These are phyloP conservation scores for Tetramorium alpestre DNA, from an alignment of 1,140 invertebrate species.

Conservation along the genomic window DNA sequence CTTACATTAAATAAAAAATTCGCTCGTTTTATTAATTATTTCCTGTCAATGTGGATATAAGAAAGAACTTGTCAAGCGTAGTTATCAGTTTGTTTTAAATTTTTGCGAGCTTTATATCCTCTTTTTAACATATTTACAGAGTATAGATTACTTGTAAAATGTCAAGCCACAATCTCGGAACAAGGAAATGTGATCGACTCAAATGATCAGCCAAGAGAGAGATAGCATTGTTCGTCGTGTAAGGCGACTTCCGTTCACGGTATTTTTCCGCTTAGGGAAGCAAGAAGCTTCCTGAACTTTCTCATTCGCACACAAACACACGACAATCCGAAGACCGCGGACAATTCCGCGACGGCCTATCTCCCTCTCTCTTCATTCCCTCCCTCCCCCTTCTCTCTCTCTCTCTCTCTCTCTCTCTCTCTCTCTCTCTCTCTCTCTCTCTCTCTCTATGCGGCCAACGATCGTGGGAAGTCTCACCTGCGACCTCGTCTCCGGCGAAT, in stretches of 20 bases:
- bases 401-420: background rate
- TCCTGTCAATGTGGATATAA: background rate
- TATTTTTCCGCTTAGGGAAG: slow-evolving; percentile 23
- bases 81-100: background rate
- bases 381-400: background rate
- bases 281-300: slow-evolving; percentile 15
- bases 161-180: background rate
- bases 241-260: background rate
- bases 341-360: slow-evolving; percentile 58
- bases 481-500: slow-evolving; percentile 78
- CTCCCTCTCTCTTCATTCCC: background rate
- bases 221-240: background rate
- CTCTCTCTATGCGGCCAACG: slow-evolving; percentile 55
- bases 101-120: background rate
- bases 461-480: slow-evolving; percentile 80
- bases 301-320: slow-evolving; percentile 1
- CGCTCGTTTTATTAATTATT: background rate
- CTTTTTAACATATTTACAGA: background rate
- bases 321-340: slow-evolving; percentile 46
- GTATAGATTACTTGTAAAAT: background rate
- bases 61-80: background rate
- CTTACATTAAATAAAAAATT: background rate
- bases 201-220: background rate
- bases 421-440: background rate
- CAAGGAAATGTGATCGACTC: background rate